These are phyloP conservation scores for Dreissena polymorpha DNA, from an alignment of 1,140 invertebrate genomes.

Conservation along the genomic window DNA sequence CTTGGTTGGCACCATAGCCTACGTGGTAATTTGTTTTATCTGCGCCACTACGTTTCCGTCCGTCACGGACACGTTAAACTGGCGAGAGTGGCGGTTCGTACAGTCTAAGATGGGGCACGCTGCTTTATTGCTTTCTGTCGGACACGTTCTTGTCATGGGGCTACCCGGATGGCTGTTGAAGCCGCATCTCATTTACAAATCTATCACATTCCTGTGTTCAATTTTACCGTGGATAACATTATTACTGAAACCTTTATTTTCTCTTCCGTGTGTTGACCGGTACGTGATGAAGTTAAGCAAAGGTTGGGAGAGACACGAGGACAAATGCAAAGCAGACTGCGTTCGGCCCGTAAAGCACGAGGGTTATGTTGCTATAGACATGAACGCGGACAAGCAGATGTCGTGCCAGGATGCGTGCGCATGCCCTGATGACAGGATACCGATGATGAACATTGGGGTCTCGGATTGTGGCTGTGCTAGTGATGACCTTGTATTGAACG, in stretches of 20 bases:
- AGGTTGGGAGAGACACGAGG: conserved; percentile 65
- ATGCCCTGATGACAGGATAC: too few species aligned
- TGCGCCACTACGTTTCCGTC: conserved; percentile 72
- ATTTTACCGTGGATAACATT: conserved; percentile 68
- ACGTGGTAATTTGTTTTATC: conserved; percentile 67
- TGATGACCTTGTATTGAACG: too few species aligned
- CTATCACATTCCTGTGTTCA: conserved; percentile 69
- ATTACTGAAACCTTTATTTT: conserved; percentile 63
- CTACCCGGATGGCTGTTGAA: conserved; percentile 65
- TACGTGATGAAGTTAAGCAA: conserved; percentile 65
- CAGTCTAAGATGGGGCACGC: conserved; percentile 73
- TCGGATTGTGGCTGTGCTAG: too few species aligned
- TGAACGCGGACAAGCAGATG: too few species aligned
- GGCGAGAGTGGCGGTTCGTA: conserved; percentile 74
- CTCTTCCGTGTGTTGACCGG: conserved; percentile 60
- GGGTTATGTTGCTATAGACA: conserved; percentile 18
- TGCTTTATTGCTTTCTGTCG: conserved; percentile 64
- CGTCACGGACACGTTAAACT: conserved; percentile 71
- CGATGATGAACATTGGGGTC: too few species aligned
- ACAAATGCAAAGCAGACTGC: conserved; percentile 57
- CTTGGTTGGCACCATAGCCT: conserved; percentile 68
- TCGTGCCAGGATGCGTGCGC: too few species aligned
- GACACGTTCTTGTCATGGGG: conserved; percentile 71
- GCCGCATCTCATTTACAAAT: conserved; percentile 52
- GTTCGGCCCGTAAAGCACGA: conserved; percentile 17